Conservation (phyloP, 2,888 invertebrate species). For the Taenaris catops region DNA sequence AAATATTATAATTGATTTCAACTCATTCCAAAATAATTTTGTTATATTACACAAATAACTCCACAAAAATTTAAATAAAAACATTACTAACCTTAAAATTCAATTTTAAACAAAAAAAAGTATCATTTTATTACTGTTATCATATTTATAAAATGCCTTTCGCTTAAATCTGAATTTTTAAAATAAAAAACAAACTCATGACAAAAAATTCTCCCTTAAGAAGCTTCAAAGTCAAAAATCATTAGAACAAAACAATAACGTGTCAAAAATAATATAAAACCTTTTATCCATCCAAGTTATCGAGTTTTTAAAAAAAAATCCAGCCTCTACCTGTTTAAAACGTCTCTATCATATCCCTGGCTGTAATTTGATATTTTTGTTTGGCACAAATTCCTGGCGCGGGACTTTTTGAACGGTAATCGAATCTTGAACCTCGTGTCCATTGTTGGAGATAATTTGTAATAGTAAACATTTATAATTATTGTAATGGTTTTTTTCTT, state of each 20-base stretch:
- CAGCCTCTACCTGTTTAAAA: slow-evolving; percentile 16
- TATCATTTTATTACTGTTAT: no score
- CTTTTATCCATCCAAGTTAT: not conserved
- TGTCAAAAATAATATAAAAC: slow-evolving; percentile 5
- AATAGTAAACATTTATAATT: slow-evolving; percentile 66
- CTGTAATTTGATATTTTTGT: slow-evolving; percentile 64
- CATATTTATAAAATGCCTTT: no score
- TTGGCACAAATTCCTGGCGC: slow-evolving; percentile 31
- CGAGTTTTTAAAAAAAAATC: no score
- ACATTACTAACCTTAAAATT: no score
- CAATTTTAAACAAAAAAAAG: no score
- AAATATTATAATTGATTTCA: no score
- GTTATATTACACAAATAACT: no score
- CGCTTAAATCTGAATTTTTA: no score
- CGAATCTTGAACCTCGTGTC: slow-evolving; percentile 39
- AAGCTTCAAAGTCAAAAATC: not conserved
- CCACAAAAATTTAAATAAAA: no score
- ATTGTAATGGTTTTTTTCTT: slow-evolving; percentile 56
- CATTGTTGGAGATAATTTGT: slow-evolving; percentile 64
- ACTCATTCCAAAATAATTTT: no score
- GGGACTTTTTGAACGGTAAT: slow-evolving; percentile 42
- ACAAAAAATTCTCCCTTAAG: no score
- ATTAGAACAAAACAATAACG: not conserved
- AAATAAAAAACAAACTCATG: no score
- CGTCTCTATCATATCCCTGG: slow-evolving; percentile 26